Percentiles rank a stretch among this genome's conserved stretches.
Evolutionary conservation across 1,140 invertebrate species (phyloP).

Genomic region (Pentalonia nigronervosa): DNA sequence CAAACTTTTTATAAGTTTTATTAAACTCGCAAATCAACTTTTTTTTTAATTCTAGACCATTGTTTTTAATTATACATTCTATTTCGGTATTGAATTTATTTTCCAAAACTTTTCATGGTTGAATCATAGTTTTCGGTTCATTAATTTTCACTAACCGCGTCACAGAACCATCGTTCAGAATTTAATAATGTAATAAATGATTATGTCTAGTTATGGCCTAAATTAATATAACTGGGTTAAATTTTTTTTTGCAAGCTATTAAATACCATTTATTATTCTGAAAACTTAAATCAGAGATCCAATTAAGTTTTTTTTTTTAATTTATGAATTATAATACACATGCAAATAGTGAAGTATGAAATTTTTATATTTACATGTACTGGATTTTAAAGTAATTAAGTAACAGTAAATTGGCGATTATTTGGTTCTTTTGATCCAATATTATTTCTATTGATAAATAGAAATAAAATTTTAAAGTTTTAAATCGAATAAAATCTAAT

Average conservation of each 20-base stretch:
- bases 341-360: neutral
- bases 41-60: neutral
- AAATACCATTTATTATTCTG: neutral
- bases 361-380: neutral
- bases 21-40: neutral
- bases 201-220: neutral
- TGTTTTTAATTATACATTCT: neutral
- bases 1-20: neutral
- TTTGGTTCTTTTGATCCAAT: neutral
- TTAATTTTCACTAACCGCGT: neutral
- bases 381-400: neutral
- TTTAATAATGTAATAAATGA: neutral
- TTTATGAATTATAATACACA: neutral
- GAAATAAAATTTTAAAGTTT: too few relatives aligned
- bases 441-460: neutral
- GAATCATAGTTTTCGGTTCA: neutral
- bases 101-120: neutral
- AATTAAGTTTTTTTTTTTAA: neutral
- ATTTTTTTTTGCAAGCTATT: neutral
- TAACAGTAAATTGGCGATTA: neutral
- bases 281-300: neutral
- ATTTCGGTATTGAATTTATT: neutral
- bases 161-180: neutral
- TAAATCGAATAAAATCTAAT: neutral
- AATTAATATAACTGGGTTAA: neutral